phyloP scores from a whole-genome alignment of 2,113 vertebrate genomes.

The Cranoglanis bouderius region DNA sequence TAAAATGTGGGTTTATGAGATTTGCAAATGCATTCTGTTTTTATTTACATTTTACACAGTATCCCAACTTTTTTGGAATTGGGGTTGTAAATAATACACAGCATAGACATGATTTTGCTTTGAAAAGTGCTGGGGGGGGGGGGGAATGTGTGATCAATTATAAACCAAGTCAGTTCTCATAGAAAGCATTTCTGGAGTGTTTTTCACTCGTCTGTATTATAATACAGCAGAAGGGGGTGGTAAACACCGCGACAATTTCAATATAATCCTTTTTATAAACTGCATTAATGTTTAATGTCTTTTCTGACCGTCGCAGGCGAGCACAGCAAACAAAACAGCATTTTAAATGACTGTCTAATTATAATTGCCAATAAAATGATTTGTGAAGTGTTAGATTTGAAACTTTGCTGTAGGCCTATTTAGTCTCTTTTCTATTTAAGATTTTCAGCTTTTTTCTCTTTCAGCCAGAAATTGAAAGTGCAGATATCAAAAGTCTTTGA shows the following conservation, averaged over 20 bases:
- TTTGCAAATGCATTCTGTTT: no score
- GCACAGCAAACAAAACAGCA: not conserved
- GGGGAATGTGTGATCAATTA: not conserved
- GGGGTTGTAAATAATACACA: not conserved
- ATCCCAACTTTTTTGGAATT: no score
- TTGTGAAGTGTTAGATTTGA: not conserved
- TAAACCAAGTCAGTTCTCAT: not conserved
- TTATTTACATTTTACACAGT: no score
- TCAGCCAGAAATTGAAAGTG: not conserved
- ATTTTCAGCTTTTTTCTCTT: not conserved
- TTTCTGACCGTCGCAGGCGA: not conserved
- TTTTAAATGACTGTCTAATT: not conserved
- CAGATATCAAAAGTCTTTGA: not conserved
- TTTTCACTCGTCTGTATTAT: not conserved
- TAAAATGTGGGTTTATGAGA: no score
- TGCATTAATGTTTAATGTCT: not conserved
- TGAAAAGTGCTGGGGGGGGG: not conserved
- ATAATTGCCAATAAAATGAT: not conserved
- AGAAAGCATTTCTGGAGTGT: not conserved
- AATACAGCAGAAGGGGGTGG: not conserved
- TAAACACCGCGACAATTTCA: not conserved
- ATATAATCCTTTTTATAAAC: not conserved
- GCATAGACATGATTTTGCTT: not conserved
- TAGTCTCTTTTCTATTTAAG: not conserved
- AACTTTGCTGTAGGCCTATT: not conserved